These are phyloP conservation scores for Halichoerus grypus DNA, from an alignment of 2,113 vertebrate species.

Conservation along the genomic window DNA sequence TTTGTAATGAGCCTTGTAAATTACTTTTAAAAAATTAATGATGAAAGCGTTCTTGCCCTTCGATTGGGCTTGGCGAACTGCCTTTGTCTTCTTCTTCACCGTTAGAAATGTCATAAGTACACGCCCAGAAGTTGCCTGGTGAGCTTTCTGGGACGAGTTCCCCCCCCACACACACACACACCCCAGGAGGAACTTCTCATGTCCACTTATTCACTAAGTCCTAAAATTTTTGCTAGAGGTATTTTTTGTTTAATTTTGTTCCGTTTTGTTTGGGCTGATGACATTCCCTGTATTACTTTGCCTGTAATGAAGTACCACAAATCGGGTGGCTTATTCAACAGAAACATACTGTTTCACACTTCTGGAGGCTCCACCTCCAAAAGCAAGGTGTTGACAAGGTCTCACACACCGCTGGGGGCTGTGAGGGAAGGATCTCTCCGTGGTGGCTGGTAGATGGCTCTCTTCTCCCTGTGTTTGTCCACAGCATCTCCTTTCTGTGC, in stretches of 20 bases:
- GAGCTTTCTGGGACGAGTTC: neutral
- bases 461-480: neutral
- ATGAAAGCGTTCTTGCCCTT: neutral
- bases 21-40: neutral
- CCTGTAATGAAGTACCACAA: neutral
- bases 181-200: neutral
- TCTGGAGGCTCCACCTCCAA: neutral
- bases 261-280: neutral
- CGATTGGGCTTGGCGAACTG: neutral
- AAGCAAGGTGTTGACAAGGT: neutral
- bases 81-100: neutral
- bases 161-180: no score
- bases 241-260: neutral
- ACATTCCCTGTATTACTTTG: neutral
- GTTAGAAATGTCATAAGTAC: neutral
- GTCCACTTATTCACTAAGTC: neutral
- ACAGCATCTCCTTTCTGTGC: neutral
- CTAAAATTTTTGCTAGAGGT: neutral
- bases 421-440: accelerated
- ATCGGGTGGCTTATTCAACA: neutral
- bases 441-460: accelerated
- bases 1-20: neutral
- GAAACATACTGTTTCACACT: neutral
- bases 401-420: neutral
- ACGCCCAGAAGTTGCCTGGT: no score